These are phyloP conservation scores for Hirtodrosophila alboralis DNA, from an alignment of 2,888 invertebrate genomes.

Conservation along the genomic window DNA sequence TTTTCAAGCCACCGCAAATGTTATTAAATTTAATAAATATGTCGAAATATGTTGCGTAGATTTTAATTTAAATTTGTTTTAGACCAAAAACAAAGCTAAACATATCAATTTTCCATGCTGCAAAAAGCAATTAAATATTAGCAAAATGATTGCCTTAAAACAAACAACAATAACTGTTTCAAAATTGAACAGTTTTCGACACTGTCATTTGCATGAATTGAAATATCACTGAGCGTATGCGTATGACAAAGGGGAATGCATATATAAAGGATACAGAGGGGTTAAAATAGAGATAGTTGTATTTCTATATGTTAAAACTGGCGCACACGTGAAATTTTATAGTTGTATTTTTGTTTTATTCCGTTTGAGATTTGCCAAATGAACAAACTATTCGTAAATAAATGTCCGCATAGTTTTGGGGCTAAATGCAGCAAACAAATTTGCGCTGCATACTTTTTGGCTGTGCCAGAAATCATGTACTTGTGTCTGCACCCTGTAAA, in stretches of 20 bases:
- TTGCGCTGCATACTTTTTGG: conserved; percentile 45
- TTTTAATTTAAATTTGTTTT: neutral
- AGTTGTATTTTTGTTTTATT: conserved; percentile 12
- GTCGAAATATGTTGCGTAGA: conserved; percentile 2
- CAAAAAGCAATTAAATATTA: conserved; percentile 21
- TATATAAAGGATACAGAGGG: no score
- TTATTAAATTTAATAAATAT: neutral
- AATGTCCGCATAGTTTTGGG: conserved; percentile 46
- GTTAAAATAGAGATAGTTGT: conserved; percentile 3
- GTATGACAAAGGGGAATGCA: conserved; percentile 5
- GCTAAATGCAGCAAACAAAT: conserved; percentile 29
- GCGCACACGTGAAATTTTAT: conserved; percentile 4
- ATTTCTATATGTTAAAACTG: conserved; percentile 9
- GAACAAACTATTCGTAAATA: conserved; percentile 22
- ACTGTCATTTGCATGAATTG: conserved; percentile 16
- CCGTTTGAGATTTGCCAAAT: conserved; percentile 18
- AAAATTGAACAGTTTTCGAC: conserved; percentile 17
- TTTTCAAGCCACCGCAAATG: conserved; percentile 3
- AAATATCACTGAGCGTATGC: conserved; percentile 23
- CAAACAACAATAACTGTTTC: conserved; percentile 1
- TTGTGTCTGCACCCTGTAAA: conserved; percentile 2
- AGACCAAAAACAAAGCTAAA: neutral
- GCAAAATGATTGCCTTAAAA: conserved; percentile 12
- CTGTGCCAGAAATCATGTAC: conserved; percentile 16
- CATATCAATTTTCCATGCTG: neutral